Evolutionary conservation across 2,113 vertebrate species (phyloP).

Genomic region (Calyptommatus sinebrachiatus): DNA sequence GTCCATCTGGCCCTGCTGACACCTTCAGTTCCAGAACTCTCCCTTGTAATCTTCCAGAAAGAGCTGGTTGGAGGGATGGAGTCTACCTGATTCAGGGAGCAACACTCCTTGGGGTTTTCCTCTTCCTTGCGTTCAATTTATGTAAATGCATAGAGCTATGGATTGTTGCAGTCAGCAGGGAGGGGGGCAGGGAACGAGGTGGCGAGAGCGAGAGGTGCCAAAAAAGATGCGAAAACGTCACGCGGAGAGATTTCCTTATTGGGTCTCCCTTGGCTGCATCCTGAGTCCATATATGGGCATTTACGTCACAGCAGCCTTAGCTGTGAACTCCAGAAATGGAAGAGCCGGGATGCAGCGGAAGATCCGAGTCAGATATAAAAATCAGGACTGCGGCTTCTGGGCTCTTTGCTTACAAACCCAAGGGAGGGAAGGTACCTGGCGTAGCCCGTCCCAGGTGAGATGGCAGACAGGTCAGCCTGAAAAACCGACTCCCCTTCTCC

Average conservation of each 20-base stretch:
- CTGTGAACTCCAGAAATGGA: slow-evolving; percentile 96
- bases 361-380: slow-evolving; percentile 88
- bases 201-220: background rate
- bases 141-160: background rate
- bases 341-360: slow-evolving; percentile 92
- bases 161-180: slow-evolving; percentile 18
- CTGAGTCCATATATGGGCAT: slow-evolving; percentile 98
- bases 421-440: background rate
- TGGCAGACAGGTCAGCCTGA: slow-evolving; percentile 48
- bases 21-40: background rate
- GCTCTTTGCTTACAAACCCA: slow-evolving; percentile 32
- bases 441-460: slow-evolving; percentile 26
- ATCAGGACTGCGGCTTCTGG: slow-evolving; percentile 70
- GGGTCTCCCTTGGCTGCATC: slow-evolving; percentile 90
- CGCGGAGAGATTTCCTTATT: slow-evolving; percentile 84
- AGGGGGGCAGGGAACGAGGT: background rate
- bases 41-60: background rate
- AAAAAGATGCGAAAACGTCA: slow-evolving; percentile 71
- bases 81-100: background rate
- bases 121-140: too few species aligned
- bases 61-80: too few species aligned
- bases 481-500: slow-evolving; percentile 38
- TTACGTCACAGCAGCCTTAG: slow-evolving; percentile 86
- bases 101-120: background rate
- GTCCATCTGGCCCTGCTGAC: background rate